Evolutionary conservation across 2,113 vertebrate species (phyloP).

Genomic region (Puffinus mauretanicus): DNA sequence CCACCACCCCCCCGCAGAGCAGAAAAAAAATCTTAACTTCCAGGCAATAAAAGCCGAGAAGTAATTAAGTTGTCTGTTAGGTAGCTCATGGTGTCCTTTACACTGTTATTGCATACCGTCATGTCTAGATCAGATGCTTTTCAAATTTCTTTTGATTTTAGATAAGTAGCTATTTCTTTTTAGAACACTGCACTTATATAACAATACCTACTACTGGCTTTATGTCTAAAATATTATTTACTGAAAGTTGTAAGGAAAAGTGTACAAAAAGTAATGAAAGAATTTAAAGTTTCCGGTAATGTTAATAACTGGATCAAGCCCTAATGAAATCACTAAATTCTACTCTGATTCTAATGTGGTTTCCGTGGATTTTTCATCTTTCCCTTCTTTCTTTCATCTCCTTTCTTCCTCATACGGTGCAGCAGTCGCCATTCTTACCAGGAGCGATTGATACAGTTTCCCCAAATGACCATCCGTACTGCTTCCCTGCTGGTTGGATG

Average conservation of each 20-base stretch:
- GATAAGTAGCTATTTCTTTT: not conserved
- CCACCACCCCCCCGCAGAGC: not conserved
- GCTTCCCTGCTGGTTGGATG: not conserved
- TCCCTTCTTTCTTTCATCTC: not conserved
- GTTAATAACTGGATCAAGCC: not conserved
- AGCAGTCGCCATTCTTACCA: not conserved
- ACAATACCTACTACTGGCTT: not conserved
- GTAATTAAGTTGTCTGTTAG: not conserved
- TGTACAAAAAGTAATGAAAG: not conserved
- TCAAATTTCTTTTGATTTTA: not conserved
- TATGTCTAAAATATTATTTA: not conserved
- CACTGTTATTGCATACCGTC: not conserved
- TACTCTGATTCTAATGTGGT: not conserved
- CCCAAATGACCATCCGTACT: not conserved
- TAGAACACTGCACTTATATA: not conserved
- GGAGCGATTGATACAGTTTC: not conserved
- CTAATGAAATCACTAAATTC: not conserved
- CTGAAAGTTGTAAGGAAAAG: not conserved
- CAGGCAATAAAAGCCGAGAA: not conserved
- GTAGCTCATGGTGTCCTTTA: not conserved
- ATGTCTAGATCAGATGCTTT: not conserved
- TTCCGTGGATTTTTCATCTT: not conserved
- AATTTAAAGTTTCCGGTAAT: not conserved
- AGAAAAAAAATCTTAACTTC: not conserved
- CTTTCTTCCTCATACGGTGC: not conserved